phyloP scores from a whole-genome alignment of 1,140 invertebrate genomes.

The Calycopis cecrops region DNA sequence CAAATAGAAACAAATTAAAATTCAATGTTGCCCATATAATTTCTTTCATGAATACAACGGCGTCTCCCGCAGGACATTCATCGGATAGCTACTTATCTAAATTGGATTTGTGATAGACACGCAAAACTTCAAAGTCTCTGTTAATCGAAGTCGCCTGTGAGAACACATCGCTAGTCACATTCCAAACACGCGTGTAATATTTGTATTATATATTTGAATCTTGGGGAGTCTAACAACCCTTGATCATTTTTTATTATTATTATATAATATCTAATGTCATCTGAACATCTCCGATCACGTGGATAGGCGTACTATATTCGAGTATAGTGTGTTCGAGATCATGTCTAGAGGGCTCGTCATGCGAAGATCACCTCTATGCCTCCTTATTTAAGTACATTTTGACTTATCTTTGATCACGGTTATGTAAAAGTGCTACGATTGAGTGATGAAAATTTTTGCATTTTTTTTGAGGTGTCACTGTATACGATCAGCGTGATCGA shows the following conservation, averaged over 20 bases:
- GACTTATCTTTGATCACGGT: background rate
- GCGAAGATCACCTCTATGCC: background rate
- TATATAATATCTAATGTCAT: no score
- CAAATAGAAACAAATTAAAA: no score
- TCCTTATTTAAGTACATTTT: background rate
- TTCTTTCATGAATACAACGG: background rate
- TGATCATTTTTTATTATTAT: no score
- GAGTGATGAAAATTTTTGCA: no score
- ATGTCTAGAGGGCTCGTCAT: background rate
- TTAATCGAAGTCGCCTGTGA: constrained; percentile 31
- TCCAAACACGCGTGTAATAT: constrained; percentile 32
- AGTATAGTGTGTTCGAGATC: no score
- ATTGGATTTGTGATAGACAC: constrained; percentile 54
- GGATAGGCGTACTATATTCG: constrained; percentile 12
- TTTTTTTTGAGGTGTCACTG: no score
- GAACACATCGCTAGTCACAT: no score
- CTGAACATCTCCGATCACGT: constrained; percentile 8
- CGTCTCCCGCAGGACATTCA: constrained; percentile 30
- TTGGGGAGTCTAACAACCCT: no score
- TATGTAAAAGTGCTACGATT: no score
- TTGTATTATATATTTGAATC: no score
- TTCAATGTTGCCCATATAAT: background rate
- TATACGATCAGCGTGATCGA: no score
- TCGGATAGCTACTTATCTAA: constrained; percentile 49
- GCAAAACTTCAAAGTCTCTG: constrained; percentile 42